Evolutionary conservation across 2,888 invertebrate genomes (phyloP).

Genomic region (Habroteleia sp.): DNA sequence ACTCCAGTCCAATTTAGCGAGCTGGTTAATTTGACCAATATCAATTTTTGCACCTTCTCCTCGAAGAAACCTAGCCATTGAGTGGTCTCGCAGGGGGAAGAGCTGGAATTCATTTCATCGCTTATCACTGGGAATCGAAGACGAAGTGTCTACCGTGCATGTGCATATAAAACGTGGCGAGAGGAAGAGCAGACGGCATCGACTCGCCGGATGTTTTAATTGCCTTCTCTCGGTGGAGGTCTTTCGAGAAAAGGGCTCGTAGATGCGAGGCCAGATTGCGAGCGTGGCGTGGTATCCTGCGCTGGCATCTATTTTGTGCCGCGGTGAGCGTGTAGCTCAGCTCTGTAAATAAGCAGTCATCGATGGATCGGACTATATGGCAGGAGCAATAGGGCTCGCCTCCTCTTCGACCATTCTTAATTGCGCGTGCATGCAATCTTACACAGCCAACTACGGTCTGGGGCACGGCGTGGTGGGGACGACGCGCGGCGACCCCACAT

Average conservation of each 20-base stretch:
- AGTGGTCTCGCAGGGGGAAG: slow-evolving; percentile 33
- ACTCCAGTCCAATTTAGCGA: too few species aligned
- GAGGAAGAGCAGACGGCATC: slow-evolving; percentile 42
- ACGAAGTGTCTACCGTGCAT: slow-evolving; percentile 60
- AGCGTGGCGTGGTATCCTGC: slow-evolving; percentile 67
- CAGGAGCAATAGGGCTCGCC: slow-evolving; percentile 56
- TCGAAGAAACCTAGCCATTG: slow-evolving; percentile 48
- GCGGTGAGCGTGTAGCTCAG: slow-evolving; percentile 71
- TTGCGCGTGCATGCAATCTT: slow-evolving; percentile 75
- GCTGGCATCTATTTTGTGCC: slow-evolving; percentile 67
- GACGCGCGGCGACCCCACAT: slow-evolving; percentile 53
- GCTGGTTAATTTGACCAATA: too few species aligned
- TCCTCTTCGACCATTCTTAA: slow-evolving; percentile 70
- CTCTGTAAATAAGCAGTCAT: slow-evolving; percentile 79
- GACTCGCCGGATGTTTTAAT: slow-evolving; percentile 76
- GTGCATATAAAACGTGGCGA: slow-evolving; percentile 52
- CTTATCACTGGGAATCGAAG: slow-evolving; percentile 59
- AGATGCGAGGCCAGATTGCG: slow-evolving; percentile 51
- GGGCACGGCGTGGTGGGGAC: slow-evolving; percentile 34
- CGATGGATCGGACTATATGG: slow-evolving; percentile 72
- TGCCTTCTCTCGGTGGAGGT: slow-evolving; percentile 74
- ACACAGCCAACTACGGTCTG: slow-evolving; percentile 26
- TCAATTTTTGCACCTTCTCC: too few species aligned
- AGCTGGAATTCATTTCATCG: slow-evolving; percentile 54
- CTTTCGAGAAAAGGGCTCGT: slow-evolving; percentile 62